Conservation (phyloP, 2,113 vertebrate genomes). For the Bettongia penicillata region DNA sequence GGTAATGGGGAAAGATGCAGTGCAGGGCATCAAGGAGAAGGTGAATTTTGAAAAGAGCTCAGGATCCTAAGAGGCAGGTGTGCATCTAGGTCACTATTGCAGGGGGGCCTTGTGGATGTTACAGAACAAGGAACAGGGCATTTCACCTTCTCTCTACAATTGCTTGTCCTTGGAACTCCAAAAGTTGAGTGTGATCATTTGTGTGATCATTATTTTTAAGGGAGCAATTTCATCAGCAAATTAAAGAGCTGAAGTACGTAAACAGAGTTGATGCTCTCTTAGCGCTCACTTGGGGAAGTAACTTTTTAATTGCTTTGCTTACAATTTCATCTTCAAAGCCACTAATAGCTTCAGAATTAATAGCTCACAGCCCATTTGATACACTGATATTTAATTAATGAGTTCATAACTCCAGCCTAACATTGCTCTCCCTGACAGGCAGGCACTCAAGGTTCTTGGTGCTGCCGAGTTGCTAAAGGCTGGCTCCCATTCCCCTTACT, state of each 20-base stretch:
- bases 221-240: slow-evolving; percentile 71
- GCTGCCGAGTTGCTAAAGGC: slow-evolving; percentile 52
- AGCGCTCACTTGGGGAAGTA: slow-evolving; percentile 72
- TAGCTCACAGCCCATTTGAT: slow-evolving; percentile 78
- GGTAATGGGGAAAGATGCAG: not conserved
- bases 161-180: slow-evolving; percentile 50
- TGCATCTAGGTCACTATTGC: not conserved
- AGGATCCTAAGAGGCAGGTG: not conserved
- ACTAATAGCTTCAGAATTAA: slow-evolving; percentile 76
- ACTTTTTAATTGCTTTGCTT: slow-evolving; percentile 79
- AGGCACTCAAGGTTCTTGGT: slow-evolving; percentile 67
- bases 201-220: slow-evolving; percentile 75
- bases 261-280: slow-evolving; percentile 66
- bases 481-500: slow-evolving; percentile 1
- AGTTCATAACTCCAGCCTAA: slow-evolving; percentile 69
- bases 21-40: not conserved
- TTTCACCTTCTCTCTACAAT: slow-evolving; percentile 38
- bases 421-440: slow-evolving; percentile 55
- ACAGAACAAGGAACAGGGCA: not conserved
- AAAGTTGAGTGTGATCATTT: slow-evolving; percentile 64
- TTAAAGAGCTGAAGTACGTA: slow-evolving; percentile 69
- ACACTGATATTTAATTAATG: slow-evolving; percentile 80
- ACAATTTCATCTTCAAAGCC: slow-evolving; percentile 78
- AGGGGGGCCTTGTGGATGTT: not conserved
- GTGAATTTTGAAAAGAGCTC: not conserved